Conservation (phyloP, 2,113 vertebrate genomes). For the Leucoraja erinaceus region DNA sequence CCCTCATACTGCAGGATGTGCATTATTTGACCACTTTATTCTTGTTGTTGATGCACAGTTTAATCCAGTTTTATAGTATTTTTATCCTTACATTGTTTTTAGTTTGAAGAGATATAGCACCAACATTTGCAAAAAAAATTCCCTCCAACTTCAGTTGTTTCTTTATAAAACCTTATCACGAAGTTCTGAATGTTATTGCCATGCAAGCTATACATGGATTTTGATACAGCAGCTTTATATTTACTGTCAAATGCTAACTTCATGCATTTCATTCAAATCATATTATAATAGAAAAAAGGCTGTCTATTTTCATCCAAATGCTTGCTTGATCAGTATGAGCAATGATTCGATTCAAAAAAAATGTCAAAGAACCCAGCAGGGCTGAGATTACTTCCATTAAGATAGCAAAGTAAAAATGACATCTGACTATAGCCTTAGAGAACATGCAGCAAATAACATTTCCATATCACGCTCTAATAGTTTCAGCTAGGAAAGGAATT, state of each 20-base stretch:
- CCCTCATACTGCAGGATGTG: background rate
- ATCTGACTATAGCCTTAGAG: constrained; percentile 50
- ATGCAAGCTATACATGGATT: constrained; percentile 6
- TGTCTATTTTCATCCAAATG: constrained; percentile 46
- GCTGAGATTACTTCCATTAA: constrained; percentile 48
- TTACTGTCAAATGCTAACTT: constrained; percentile 36
- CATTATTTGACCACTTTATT: background rate
- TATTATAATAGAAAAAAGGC: constrained; percentile 46
- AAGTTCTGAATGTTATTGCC: background rate
- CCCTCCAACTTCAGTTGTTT: background rate
- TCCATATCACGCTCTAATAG: constrained; percentile 51
- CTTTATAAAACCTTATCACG: background rate
- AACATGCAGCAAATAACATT: constrained; percentile 49
- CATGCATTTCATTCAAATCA: constrained; percentile 40
- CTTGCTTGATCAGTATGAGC: constrained; percentile 45
- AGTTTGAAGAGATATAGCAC: background rate
- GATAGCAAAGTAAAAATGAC: constrained; percentile 45
- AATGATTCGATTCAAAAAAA: constrained; percentile 50
- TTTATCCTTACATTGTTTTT: background rate
- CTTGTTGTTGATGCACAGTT: background rate
- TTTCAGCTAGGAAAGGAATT: constrained; percentile 47
- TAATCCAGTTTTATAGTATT: background rate
- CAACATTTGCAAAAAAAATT: background rate
- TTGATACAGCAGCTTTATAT: constrained; percentile 37
- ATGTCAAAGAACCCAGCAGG: constrained; percentile 44